Evolutionary conservation across 23 tunicate genomes (phyloP).

Genomic region (Corella eumyota): DNA sequence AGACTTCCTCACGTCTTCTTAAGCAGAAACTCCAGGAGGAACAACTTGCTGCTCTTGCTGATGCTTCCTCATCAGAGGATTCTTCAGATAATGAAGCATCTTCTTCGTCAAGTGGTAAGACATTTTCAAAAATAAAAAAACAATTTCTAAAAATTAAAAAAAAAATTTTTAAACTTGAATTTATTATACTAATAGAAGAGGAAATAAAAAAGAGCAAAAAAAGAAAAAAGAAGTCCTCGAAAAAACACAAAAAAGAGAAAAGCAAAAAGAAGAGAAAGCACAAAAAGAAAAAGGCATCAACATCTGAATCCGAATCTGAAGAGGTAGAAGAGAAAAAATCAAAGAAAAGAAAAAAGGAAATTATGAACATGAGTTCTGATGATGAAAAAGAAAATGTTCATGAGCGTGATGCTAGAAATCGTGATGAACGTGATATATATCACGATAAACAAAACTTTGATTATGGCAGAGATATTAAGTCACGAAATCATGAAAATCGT

Average conservation of each 20-base stretch:
- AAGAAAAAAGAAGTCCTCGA: constrained; percentile 8
- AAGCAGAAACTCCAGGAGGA: constrained; percentile 66
- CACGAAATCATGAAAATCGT: too few relatives aligned
- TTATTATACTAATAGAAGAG: too few relatives aligned
- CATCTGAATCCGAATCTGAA: not conserved
- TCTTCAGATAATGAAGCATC: constrained; percentile 5
- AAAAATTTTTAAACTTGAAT: too few relatives aligned
- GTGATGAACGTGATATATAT: too few relatives aligned
- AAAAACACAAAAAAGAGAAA: constrained; percentile 6
- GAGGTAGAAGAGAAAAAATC: constrained; percentile 3
- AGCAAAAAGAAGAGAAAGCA: constrained; percentile 8
- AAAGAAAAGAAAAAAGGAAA: constrained; percentile 8
- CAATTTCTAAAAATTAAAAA: too few relatives aligned
- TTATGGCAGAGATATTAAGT: too few relatives aligned
- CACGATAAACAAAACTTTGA: too few relatives aligned
- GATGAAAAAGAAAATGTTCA: not conserved
- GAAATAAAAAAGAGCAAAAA: constrained; percentile 6
- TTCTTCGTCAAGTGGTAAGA: not conserved
- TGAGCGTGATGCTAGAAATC: too few relatives aligned
- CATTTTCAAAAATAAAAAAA: too few relatives aligned
- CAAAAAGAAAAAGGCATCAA: constrained; percentile 7
- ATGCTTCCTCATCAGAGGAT: constrained; percentile 22
- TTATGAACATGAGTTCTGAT: constrained; percentile 1
- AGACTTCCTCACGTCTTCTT: constrained; percentile 17
- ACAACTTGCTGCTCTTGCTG: constrained; percentile 44